Conservation (phyloP, 2,797 vertebrate species). For the Threskiornis aethiopicus region DNA sequence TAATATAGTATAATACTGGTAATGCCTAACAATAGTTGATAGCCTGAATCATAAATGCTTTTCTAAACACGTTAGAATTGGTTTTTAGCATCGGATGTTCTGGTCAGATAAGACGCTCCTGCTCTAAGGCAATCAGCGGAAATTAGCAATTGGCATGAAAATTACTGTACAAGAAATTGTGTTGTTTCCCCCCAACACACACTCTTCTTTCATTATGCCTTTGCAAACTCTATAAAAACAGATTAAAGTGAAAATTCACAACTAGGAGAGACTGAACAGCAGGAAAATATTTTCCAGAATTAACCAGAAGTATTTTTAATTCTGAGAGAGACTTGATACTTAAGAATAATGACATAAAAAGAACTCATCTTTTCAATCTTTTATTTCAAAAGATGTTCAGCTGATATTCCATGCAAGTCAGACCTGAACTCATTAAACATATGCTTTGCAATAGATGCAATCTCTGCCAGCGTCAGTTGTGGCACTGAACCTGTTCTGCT, state of each 20-base stretch:
- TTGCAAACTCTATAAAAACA: neutral
- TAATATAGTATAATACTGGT: neutral
- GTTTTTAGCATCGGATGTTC: neutral
- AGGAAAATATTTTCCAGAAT: neutral
- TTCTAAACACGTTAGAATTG: neutral
- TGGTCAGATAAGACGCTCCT: neutral
- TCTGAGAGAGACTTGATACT: neutral
- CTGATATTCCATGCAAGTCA: neutral
- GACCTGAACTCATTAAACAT: neutral
- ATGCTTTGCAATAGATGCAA: neutral
- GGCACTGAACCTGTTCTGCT: neutral
- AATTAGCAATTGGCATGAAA: slow-evolving; percentile 16
- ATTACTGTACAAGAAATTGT: slow-evolving; percentile 5
- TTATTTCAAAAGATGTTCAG: neutral
- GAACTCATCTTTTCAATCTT: neutral
- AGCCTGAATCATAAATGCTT: neutral
- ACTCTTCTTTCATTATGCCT: neutral
- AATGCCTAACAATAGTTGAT: neutral
- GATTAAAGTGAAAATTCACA: neutral
- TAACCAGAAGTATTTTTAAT: neutral
- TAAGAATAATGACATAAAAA: neutral
- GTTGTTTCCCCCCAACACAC: neutral
- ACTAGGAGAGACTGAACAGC: neutral
- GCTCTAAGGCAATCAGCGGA: neutral
- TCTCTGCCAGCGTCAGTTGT: neutral